These are phyloP conservation scores for Trichonephila clavipes DNA, from an alignment of 1,140 invertebrate species.

Conservation along the genomic window DNA sequence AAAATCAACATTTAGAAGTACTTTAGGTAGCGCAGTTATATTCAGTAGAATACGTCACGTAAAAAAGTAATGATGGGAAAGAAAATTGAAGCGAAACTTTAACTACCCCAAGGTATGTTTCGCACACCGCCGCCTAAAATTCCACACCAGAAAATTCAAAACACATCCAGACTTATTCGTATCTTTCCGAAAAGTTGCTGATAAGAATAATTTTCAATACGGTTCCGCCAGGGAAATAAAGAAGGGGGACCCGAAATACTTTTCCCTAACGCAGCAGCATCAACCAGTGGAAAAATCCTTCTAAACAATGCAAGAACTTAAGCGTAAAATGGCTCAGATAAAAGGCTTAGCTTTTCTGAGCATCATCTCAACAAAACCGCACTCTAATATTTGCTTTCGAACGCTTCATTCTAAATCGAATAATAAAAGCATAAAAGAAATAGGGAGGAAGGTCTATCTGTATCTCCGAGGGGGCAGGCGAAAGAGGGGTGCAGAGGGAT, in stretches of 20 bases:
- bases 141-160: neutral
- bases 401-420: constrained; percentile 59
- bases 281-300: neutral
- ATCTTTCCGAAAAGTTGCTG: constrained; percentile 8
- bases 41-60: no score
- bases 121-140: neutral
- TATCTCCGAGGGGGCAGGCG: neutral
- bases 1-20: no score
- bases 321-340: constrained; percentile 25
- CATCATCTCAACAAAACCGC: constrained; percentile 46
- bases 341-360: constrained; percentile 24
- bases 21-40: no score
- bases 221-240: neutral
- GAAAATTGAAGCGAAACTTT: no score
- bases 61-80: no score
- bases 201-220: constrained; percentile 10
- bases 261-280: neutral
- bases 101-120: no score
- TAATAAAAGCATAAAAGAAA: constrained; percentile 47
- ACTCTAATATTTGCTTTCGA: constrained; percentile 57
- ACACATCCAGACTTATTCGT: neutral
- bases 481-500: neutral
- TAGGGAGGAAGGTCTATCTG: neutral
- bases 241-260: neutral
- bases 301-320: constrained; percentile 8